These are phyloP conservation scores for Liolophura sinensis DNA, from an alignment of 1,140 invertebrate species.

Conservation along the genomic window DNA sequence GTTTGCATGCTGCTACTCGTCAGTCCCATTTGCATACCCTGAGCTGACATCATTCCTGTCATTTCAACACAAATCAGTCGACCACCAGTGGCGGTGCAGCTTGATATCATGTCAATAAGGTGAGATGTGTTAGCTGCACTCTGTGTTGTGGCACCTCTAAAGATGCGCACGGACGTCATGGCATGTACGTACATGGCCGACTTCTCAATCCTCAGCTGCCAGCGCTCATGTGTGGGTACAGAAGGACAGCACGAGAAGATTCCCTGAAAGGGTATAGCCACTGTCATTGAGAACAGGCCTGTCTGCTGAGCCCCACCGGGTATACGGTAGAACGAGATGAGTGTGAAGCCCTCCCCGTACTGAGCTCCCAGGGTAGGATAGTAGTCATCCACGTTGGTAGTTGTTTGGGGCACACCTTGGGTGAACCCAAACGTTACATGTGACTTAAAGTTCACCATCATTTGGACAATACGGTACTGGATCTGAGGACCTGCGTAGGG, in stretches of 20 bases:
- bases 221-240: conserved; percentile 12
- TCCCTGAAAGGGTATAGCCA: conserved; percentile 18
- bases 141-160: conserved; percentile 10
- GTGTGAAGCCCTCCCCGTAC: conserved; percentile 19
- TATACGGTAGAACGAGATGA: conserved; percentile 27
- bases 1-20: too few relatives aligned
- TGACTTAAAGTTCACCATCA: too few relatives aligned
- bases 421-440: too few relatives aligned
- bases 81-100: conserved; percentile 25
- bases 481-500: too few relatives aligned
- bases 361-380: conserved; percentile 22
- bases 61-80: conserved; percentile 35
- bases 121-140: conserved; percentile 22
- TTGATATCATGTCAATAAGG: conserved; percentile 25
- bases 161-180: conserved; percentile 15
- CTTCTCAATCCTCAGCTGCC: conserved; percentile 29
- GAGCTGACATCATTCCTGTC: conserved; percentile 22
- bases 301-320: conserved; percentile 9
- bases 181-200: conserved; percentile 26
- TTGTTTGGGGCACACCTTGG: neutral
- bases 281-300: neutral
- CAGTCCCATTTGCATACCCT: neutral
- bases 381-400: conserved; percentile 25
- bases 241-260: conserved; percentile 25
- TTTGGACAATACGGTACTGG: too few relatives aligned